Base-by-base conservation (phyloP, 1,140 invertebrate genomes). In the Macrostomum lignano region DNA sequence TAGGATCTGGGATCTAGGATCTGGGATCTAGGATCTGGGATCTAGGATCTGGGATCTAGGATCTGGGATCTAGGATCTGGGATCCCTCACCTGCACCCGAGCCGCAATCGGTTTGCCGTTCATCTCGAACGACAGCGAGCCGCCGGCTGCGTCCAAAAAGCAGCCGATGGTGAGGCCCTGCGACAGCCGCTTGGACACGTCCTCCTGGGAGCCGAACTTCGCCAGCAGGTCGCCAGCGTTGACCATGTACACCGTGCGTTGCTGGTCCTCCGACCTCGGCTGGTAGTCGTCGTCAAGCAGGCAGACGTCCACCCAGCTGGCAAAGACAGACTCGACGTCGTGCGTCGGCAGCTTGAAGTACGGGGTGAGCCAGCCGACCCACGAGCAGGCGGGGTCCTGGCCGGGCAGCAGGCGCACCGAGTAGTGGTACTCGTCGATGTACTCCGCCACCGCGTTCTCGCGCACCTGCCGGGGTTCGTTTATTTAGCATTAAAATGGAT, bases 341-440 rank as follows among this genome's bases (percentile, higher is more conserved):
- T n/a, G n/a, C n/a, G n/a, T n/a, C n/a, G 52, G 31, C 43, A 47
- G 29, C 22, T 65, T 61, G 51, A 88, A 98, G 46, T 88, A 79
- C 0, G 86, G 82, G 0, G 84, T 94, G 7, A 96, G 82, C 91
- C 88, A 98, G n/a, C 91, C 91, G 3, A 96, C 72, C 53, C 79
- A 96, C 15, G 88, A 74, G 46, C 93, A 79, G 1, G 74, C 72
- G 0, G 86, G 84, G 56, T 98, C 88, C 61, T 96, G 86, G 31
- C 82, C 82, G 23, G 82, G 81, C 41, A 64, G 91, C 31, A 91
- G 76, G 31, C 79, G 52, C 7, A 72, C 60, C 11, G 78, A 81
- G 47, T 88, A 96, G 57, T 84, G 91, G 55, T 93, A 94, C 58
- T 96, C 86, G 50, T 94, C 84, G 46, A 93, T 81, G 6, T 84